phyloP scores from a whole-genome alignment of 2,797 vertebrate genomes.

The Artibeus jamaicensis region DNA sequence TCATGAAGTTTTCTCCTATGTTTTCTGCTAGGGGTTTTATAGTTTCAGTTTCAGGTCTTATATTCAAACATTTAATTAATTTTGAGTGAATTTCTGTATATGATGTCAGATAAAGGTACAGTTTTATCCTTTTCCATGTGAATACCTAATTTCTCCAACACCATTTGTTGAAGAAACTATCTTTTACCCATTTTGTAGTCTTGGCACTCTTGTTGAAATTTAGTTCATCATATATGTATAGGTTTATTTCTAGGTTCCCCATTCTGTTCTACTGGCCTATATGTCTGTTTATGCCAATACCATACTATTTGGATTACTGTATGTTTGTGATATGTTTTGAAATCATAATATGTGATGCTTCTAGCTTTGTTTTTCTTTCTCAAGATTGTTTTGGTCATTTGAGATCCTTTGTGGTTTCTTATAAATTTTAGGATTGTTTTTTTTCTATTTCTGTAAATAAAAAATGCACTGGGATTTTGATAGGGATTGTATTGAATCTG shows the following conservation, averaged over 20 bases:
- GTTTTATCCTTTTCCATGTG: neutral
- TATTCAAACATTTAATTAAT: neutral
- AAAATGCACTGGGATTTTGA: neutral
- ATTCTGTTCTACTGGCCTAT: neutral
- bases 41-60: neutral
- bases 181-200: neutral
- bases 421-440: neutral
- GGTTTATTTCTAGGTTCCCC: neutral
- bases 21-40: neutral
- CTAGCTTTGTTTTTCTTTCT: neutral
- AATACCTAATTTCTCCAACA: neutral
- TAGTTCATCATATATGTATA: neutral
- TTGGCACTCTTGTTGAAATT: neutral
- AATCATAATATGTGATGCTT: neutral
- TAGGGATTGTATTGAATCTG: neutral
- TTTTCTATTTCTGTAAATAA: neutral
- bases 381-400: neutral
- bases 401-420: neutral
- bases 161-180: neutral
- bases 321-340: neutral
- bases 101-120: neutral
- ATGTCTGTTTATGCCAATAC: neutral
- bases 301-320: neutral
- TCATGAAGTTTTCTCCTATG: neutral
- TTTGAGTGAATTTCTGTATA: neutral